Conservation (phyloP, 2,113 vertebrate genomes). For the Egretta garzetta region DNA sequence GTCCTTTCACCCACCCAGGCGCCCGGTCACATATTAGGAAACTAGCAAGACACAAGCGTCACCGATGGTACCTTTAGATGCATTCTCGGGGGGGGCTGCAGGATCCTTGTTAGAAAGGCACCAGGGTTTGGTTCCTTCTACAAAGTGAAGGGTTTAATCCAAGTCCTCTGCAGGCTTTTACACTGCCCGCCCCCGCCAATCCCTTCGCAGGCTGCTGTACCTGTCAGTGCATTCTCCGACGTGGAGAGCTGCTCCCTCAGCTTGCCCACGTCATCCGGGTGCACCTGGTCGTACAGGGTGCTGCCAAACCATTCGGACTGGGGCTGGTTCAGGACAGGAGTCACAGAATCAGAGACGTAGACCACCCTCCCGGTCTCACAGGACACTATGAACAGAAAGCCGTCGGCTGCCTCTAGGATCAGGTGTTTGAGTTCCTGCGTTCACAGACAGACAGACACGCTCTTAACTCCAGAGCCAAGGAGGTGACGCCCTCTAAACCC, state of each 20-base stretch:
- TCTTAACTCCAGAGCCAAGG: not conserved
- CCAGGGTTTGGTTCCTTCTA: slow-evolving; percentile 61
- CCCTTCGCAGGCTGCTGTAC: slow-evolving; percentile 58
- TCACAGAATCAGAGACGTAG: slow-evolving; percentile 93
- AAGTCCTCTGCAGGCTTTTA: not conserved
- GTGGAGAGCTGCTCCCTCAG: slow-evolving; percentile 95
- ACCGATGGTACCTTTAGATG: slow-evolving; percentile 27
- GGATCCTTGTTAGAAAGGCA: slow-evolving; percentile 56
- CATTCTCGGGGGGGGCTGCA: slow-evolving; percentile 29
- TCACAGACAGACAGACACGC: not conserved
- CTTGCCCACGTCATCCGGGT: slow-evolving; percentile 94
- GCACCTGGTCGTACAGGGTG: slow-evolving; percentile 93
- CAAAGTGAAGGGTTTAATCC: slow-evolving; percentile 51
- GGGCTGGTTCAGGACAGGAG: slow-evolving; percentile 91
- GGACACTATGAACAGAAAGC: slow-evolving; percentile 96
- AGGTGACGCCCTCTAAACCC: not conserved
- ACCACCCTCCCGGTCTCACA: slow-evolving; percentile 93
- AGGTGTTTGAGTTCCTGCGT: slow-evolving; percentile 93
- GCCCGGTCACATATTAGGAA: not conserved
- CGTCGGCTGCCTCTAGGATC: slow-evolving; percentile 94
- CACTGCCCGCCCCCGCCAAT: not conserved
- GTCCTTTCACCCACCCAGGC: not conserved
- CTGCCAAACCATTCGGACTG: slow-evolving; percentile 95
- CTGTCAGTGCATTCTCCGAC: slow-evolving; percentile 87
- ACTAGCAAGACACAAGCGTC: not conserved